Evolutionary conservation across 2,888 invertebrate genomes (phyloP).

Genomic region (Nymphalis urticae): DNA sequence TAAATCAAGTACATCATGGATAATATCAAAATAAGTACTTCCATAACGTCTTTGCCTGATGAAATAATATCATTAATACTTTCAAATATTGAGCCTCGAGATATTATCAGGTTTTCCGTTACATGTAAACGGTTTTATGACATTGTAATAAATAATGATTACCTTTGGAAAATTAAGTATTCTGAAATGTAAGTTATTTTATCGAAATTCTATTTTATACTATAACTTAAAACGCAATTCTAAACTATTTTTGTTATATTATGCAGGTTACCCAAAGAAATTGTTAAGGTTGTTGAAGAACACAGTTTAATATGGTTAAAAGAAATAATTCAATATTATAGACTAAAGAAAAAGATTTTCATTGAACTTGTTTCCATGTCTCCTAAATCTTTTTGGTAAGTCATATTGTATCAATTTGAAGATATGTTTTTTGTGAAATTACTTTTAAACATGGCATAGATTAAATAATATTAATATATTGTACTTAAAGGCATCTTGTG

Average conservation of each 20-base stretch:
- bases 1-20: conserved; percentile 6
- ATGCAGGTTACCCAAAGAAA: conserved; percentile 30
- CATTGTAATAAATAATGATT: conserved; percentile 62
- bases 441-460: not conserved
- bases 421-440: not conserved
- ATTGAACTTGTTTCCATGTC: conserved; percentile 50
- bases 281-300: conserved; percentile 40
- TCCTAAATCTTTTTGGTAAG: conserved; percentile 55
- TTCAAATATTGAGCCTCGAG: conserved; percentile 49
- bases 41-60: conserved; percentile 51
- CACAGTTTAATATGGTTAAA: conserved; percentile 48
- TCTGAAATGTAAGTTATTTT: conserved; percentile 51
- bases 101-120: conserved; percentile 75
- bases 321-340: conserved; percentile 48
- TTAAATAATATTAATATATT: too few relatives aligned
- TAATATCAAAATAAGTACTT: not conserved
- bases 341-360: conserved; percentile 43
- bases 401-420: conserved; percentile 19
- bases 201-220: not conserved
- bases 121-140: conserved; percentile 78
- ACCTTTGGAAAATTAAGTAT: conserved; percentile 57
- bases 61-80: conserved; percentile 57
- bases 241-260: conserved; percentile 41
- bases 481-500: too few relatives aligned
- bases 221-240: not conserved